Evolutionary conservation across 2,797 vertebrate species (phyloP).

Genomic region (Muscicapa striata): DNA sequence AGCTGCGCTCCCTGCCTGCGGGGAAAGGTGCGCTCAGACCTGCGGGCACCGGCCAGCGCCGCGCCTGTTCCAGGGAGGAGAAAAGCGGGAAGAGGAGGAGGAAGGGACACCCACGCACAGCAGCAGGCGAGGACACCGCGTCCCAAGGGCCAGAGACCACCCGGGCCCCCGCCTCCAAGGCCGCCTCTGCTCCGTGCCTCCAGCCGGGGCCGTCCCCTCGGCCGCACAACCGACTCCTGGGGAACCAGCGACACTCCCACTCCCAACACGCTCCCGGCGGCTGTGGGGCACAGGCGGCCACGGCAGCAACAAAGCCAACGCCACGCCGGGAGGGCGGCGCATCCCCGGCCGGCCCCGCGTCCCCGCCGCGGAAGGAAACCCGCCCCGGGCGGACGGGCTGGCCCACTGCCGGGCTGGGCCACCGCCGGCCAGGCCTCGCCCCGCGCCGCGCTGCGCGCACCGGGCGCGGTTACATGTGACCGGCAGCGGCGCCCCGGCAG

Average conservation of each 20-base stretch:
- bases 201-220: not conserved
- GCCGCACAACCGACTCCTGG: not conserved
- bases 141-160: not conserved
- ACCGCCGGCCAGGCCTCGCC: not conserved
- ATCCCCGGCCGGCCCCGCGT: not conserved
- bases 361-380: not conserved
- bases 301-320: not conserved
- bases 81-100: too few relatives aligned
- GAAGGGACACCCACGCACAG: not conserved
- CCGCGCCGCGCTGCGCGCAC: not conserved
- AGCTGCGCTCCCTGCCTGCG: not conserved
- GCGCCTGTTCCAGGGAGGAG: not conserved
- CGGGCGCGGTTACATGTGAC: not conserved
- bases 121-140: not conserved
- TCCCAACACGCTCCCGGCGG: not conserved
- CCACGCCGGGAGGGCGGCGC: not conserved
- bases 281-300: not conserved
- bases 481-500: not conserved
- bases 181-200: not conserved
- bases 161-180: not conserved
- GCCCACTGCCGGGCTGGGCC: not conserved
- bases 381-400: not conserved
- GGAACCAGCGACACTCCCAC: not conserved
- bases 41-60: not conserved
- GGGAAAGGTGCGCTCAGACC: not conserved